A percentile compares a stretch with the other conserved stretches of the same genome.
Evolutionary conservation across 2,797 vertebrate species (phyloP).

Genomic region (Gephyroberyx darwinii): DNA sequence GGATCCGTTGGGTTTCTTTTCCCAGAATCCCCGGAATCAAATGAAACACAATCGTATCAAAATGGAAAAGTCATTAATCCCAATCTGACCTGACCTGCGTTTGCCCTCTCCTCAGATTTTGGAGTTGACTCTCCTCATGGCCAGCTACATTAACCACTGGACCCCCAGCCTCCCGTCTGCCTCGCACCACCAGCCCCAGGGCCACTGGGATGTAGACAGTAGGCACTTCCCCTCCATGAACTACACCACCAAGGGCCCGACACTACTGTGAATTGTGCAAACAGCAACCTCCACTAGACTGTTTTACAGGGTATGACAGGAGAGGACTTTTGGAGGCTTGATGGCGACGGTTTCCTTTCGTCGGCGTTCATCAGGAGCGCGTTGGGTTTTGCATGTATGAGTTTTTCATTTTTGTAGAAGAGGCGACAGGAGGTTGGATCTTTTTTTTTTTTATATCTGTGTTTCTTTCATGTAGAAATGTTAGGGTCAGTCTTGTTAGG

Average conservation of each 20-base stretch:
- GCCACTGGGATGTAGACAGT: constrained; percentile 83
- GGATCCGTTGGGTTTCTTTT: constrained; percentile 29
- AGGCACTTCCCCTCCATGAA: constrained; percentile 84
- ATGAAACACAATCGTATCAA: constrained; percentile 52
- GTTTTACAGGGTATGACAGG: constrained; percentile 22
- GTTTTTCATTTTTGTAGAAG: constrained; percentile 39
- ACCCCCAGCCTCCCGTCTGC: constrained; percentile 69
- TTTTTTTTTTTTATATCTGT: constrained; percentile 4
- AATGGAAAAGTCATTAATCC: constrained; percentile 32
- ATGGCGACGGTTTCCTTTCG: constrained; percentile 15
- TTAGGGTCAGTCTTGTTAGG: constrained; percentile 38
- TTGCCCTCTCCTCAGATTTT: constrained; percentile 82
- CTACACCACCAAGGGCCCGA: constrained; percentile 88
- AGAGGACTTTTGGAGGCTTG: constrained; percentile 17
- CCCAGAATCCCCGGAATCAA: constrained; percentile 32
- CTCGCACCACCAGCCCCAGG: constrained; percentile 59
- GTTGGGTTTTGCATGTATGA: constrained; percentile 23
- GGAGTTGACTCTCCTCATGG: constrained; percentile 92
- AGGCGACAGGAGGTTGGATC: constrained; percentile 29
- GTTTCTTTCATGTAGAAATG: constrained; percentile 33
- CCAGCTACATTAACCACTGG: constrained; percentile 93
- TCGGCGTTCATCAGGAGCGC: constrained; percentile 19
- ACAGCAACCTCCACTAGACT: neutral
- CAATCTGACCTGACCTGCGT: neutral
- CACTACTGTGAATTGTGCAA: constrained; percentile 83